Base-by-base conservation (phyloP, 2,888 invertebrate species). In the Epirrita christyi region DNA sequence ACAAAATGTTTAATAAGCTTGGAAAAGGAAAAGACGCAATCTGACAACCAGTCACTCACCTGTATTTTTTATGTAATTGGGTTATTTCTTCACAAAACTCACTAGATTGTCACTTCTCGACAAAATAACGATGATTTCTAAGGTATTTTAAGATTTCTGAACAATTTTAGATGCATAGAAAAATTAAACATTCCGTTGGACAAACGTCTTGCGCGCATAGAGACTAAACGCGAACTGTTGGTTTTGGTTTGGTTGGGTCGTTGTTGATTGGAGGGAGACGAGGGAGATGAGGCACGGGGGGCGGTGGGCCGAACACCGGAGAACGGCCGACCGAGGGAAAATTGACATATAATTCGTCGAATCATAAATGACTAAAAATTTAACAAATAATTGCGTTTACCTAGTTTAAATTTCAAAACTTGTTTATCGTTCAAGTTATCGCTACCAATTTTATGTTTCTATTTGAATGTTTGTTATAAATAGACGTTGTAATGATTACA, bases 221-320 rank as follows among this genome's bases (percentile, higher is more conserved):
- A 90, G 85, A 91, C 88, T 89, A 88, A 92, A 93, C 92, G 92
- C 93, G 92, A 93, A 93, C 93, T 93, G 93, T 88, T 83, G 82
- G 82, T 84, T 83, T 86, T 86, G 80, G 80, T 78, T 84, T 78
- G 76, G 78, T 77, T 76, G 81, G 80, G 78, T 82, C 78, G 78
- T 75, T 80, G 21, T 75, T 80, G 77, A 72, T 68, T 69, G 68
- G 71, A 68, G 73, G 71, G 69, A 67, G 59, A 48, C 47, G 59
- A 48, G 72, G 67, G 55, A 68, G 65, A 65, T 64, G 67, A 59
- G 71, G 53, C 67, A 67, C 21, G 72, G 80, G 81, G 81, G 86
- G 83, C 83, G 85, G 86, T 88, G 89, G 86, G 84, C 81, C 78
- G n/a, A n/a, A n/a, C n/a, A n/a, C n/a, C 21, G 21, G 21, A 3